Percentiles rank a stretch among this genome's conserved stretches.
Conservation (phyloP, 2,888 invertebrate genomes). For the Aspidiotus destructor region DNA sequence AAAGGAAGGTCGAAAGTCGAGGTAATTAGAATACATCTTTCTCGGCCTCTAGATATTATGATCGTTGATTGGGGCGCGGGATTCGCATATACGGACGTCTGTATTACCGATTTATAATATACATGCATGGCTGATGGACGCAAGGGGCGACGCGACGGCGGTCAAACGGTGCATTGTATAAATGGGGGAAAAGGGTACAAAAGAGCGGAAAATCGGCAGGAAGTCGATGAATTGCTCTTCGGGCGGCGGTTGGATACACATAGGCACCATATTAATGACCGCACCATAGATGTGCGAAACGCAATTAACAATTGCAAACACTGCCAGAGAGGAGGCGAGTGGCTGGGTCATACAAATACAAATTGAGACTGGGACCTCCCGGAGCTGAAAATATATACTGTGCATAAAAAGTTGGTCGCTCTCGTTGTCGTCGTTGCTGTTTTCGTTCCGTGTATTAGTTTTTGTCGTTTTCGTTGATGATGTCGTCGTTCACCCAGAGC, state of each 20-base stretch:
- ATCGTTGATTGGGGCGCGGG: too few relatives aligned
- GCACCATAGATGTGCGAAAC: constrained; percentile 30
- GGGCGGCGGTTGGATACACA: constrained; percentile 29
- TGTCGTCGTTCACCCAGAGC: neutral
- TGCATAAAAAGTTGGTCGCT: constrained; percentile 11
- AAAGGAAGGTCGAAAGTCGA: constrained; percentile 27
- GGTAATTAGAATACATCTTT: constrained; percentile 27
- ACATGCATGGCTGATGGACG: too few relatives aligned
- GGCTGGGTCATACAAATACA: constrained; percentile 11
- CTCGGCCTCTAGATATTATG: too few relatives aligned
- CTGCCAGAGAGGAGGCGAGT: constrained; percentile 12
- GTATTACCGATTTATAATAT: too few relatives aligned
- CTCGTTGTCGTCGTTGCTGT: constrained; percentile 6
- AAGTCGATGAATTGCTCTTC: constrained; percentile 30
- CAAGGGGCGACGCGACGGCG: too few relatives aligned
- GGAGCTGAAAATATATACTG: constrained; percentile 10
- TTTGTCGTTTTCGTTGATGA: neutral
- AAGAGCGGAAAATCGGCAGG: constrained; percentile 33
- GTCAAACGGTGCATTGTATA: constrained; percentile 11
- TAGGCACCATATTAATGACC: constrained; percentile 32
- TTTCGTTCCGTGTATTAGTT: neutral
- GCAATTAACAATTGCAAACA: constrained; percentile 33
- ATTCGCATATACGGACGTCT: too few relatives aligned
- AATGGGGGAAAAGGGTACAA: constrained; percentile 29
- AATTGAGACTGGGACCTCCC: constrained; percentile 30